phyloP scores from a whole-genome alignment of 2,888 invertebrate genomes.

The Sphecodes monilicornis region DNA sequence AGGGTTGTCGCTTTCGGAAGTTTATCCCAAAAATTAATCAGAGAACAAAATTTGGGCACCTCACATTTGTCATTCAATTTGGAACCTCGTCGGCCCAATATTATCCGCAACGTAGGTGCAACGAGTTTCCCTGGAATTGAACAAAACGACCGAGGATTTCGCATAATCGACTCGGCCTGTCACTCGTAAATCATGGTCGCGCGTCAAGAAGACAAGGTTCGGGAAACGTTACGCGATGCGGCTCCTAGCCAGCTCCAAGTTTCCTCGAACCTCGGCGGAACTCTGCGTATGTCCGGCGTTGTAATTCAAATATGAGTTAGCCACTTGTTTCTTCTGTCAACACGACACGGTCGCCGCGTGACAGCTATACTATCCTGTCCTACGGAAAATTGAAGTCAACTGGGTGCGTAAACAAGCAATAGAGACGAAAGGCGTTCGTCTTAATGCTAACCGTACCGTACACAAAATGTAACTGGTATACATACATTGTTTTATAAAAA shows the following conservation, averaged over 20 bases:
- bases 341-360: background rate
- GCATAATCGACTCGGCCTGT: background rate
- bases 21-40: no score
- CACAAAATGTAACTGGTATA: no score
- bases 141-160: background rate
- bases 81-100: background rate
- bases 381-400: conserved; percentile 10
- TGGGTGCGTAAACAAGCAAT: background rate
- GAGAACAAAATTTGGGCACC: background rate
- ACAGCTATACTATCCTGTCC: background rate
- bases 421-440: background rate
- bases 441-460: no score
- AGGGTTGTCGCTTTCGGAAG: no score
- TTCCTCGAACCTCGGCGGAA: background rate
- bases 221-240: conserved; percentile 37
- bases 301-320: conserved; percentile 28
- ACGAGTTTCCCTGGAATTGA: background rate
- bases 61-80: background rate
- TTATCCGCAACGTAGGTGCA: background rate
- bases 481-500: no score
- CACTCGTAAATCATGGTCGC: conserved; percentile 41
- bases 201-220: conserved; percentile 18
- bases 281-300: background rate
- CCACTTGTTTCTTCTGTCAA: conserved; percentile 5
- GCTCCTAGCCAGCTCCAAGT: background rate